phyloP scores from a whole-genome alignment of 2,888 invertebrate genomes.

The Diachrysia chrysitis region DNA sequence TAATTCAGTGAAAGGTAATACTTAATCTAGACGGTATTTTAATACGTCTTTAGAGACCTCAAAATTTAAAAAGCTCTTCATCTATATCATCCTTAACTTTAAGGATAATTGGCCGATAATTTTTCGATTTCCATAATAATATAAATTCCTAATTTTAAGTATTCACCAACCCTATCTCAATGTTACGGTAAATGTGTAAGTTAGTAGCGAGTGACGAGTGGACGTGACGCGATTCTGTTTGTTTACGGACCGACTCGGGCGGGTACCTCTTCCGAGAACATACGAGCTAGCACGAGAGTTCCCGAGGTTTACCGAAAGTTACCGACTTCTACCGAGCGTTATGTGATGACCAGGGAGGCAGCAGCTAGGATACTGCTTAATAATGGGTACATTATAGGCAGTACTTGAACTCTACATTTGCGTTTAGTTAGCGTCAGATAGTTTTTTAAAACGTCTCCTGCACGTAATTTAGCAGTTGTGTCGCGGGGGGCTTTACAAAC shows the following conservation, averaged over 20 bases:
- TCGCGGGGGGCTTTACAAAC: no score
- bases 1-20: neutral
- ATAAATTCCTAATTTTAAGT: neutral
- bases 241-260: conserved; percentile 71
- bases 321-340: conserved; percentile 36
- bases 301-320: conserved; percentile 47
- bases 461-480: no score
- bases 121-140: neutral
- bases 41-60: neutral
- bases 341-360: conserved; percentile 34
- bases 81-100: no score
- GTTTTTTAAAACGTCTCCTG: no score
- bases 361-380: conserved; percentile 35
- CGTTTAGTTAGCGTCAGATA: no score
- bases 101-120: neutral
- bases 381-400: conserved; percentile 34
- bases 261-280: conserved; percentile 74
- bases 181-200: conserved; percentile 84
- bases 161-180: conserved; percentile 70
- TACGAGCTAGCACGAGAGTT: conserved; percentile 52
- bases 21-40: neutral
- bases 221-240: conserved; percentile 85
- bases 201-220: conserved; percentile 83
- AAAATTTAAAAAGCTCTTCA: neutral
- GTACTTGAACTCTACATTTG: conserved; percentile 26